Evolutionary conservation across 1,140 invertebrate genomes (phyloP).

Genomic region (Aphidius gifuensis): DNA sequence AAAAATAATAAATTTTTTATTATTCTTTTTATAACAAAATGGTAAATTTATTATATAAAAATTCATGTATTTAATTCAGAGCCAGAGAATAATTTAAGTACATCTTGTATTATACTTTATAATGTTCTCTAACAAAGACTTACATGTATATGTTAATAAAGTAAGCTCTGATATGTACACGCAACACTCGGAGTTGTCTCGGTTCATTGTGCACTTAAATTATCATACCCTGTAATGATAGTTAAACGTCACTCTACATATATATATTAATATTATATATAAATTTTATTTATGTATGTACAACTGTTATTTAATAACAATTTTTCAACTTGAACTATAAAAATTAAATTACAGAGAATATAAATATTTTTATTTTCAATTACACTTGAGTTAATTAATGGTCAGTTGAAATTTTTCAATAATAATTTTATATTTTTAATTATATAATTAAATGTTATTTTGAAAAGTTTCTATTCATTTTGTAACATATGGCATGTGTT

Average conservation of each 20-base stretch:
- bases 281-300: background rate
- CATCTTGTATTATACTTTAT: slow-evolving; percentile 7
- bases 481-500: too few relatives aligned
- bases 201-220: slow-evolving; percentile 9
- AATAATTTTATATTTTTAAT: too few relatives aligned
- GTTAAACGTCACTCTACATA: background rate
- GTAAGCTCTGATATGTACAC: slow-evolving; percentile 9
- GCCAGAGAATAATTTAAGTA: background rate
- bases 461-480: too few relatives aligned
- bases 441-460: too few relatives aligned
- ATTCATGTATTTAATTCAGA: too few relatives aligned
- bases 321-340: background rate
- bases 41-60: too few relatives aligned
- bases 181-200: background rate
- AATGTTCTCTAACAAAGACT: slow-evolving; percentile 10
- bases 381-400: too few relatives aligned
- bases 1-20: too few relatives aligned
- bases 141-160: slow-evolving; percentile 9
- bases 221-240: slow-evolving; percentile 6
- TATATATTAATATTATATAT: background rate
- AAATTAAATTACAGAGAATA: too few relatives aligned
- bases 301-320: background rate
- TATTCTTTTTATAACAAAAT: too few relatives aligned
- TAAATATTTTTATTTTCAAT: too few relatives aligned
- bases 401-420: too few relatives aligned